Evolutionary conservation across 2,113 vertebrate genomes (phyloP).

Genomic region (Gymnorhina tibicen): DNA sequence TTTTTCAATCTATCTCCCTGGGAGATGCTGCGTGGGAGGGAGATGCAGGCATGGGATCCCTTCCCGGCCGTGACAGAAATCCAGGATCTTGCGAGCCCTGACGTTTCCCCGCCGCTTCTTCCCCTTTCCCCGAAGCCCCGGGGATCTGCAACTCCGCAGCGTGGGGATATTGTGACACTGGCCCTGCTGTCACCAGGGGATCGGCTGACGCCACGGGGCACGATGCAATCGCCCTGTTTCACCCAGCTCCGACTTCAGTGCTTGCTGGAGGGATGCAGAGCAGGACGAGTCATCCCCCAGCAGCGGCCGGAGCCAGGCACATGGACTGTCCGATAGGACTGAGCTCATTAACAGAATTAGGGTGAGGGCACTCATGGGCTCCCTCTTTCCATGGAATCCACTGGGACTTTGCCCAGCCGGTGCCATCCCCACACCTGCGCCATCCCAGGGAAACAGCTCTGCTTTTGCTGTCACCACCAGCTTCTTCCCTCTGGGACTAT

Average conservation of each 20-base stretch:
- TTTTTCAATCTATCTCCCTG: neutral
- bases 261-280: neutral
- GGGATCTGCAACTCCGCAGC: rapidly evolving
- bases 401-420: neutral
- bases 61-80: neutral
- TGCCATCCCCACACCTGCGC: neutral
- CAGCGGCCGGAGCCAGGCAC: rapidly evolving
- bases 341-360: neutral
- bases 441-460: neutral
- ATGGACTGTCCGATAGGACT: neutral
- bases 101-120: neutral
- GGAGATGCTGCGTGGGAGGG: neutral
- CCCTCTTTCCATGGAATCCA: neutral
- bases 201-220: neutral
- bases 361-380: neutral
- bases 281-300: neutral
- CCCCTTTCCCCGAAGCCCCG: neutral
- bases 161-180: rapidly evolving
- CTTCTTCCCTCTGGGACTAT: neutral
- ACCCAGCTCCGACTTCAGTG: neutral
- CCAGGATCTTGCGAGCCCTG: neutral
- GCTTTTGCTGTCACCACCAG: neutral
- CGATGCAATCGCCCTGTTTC: neutral
- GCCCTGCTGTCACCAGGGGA: neutral
- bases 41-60: neutral